Base-by-base conservation (phyloP, 2,888 invertebrate genomes). In the Chrysolina oricalcia region DNA sequence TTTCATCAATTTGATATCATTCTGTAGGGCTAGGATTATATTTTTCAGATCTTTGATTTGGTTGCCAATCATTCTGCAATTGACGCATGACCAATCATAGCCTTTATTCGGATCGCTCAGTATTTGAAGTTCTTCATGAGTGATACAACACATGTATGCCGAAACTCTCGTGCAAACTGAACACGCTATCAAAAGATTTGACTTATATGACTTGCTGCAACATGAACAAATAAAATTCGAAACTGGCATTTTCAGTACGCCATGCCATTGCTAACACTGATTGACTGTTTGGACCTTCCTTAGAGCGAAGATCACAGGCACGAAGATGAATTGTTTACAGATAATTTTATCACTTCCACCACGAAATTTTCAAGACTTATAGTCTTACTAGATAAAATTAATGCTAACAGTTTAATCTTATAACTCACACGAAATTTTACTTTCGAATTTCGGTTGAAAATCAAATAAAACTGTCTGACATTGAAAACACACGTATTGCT, bases 51-150 rank as follows among this genome's bases (percentile, higher is more conserved):
- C 64, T 64, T 64, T 64, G 27, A 64, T 64, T 35, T 64, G 27
- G 15, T 64, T 64, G 19, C 64, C 64, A 64, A 64, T 64, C n/a
- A 35, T 27, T 17, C 64, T 23, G 40, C 40, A 64, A n/a, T 35
- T 64, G 35, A 41, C 17, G 48, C 48, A 48, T 48, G 48, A 48
- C 48, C 48, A 48, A 13, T 48, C 48, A n/a, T 48, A 48, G 48
- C n/a, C 48, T 48, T 48, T 17, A 48, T 48, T 48, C n/a, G 48
- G 48, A 48, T 48, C 48, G 48, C 48, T 17, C 17, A 48, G 15
- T 48, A 48, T 48, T n/a, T 48, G 48, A 48, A 48, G 48, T 48
- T 48, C 48, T 5, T 48, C 17, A n/a, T 1, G 3, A 48, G 48
- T 48, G 15, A 48, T 48, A 48, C 17, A 48, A 48, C n/a, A n/a